Evolutionary conservation across 2,888 invertebrate species (phyloP).

Genomic region (Metopia argyrocephala): DNA sequence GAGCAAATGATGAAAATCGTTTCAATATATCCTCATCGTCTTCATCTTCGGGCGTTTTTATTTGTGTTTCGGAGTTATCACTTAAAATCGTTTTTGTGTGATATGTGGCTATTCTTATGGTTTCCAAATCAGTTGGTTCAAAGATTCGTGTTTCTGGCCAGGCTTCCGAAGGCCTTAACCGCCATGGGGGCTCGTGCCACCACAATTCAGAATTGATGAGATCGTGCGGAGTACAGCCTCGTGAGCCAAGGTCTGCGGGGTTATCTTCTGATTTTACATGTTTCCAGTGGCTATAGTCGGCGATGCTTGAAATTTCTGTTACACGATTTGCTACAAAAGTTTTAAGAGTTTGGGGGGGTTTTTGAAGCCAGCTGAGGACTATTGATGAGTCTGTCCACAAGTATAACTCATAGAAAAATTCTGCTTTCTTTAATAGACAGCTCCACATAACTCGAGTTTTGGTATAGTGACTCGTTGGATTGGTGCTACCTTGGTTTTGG

Average conservation of each 20-base stretch:
- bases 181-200: conserved; percentile 21
- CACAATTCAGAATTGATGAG: not conserved
- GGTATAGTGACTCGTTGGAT: not conserved
- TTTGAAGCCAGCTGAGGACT: conserved; percentile 12
- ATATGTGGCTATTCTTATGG: too few relatives aligned
- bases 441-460: not conserved
- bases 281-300: not conserved
- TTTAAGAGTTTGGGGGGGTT: not conserved
- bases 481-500: not conserved
- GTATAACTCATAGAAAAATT: not conserved
- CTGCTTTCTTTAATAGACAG: not conserved
- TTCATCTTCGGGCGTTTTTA: too few relatives aligned
- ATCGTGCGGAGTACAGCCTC: conserved; percentile 7
- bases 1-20: conserved; percentile 12
- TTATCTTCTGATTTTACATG: conserved; percentile 11
- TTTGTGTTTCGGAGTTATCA: not conserved
- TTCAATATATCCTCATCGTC: not conserved
- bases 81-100: not conserved
- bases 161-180: not conserved
- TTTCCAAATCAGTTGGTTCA: not conserved
- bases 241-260: conserved; percentile 10
- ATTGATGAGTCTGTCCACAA: too few relatives aligned
- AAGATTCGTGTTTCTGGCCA: conserved; percentile 2
- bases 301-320: not conserved
- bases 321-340: not conserved